phyloP scores from a whole-genome alignment of 2,113 vertebrate species.

The Andinoacara biseriatus region DNA sequence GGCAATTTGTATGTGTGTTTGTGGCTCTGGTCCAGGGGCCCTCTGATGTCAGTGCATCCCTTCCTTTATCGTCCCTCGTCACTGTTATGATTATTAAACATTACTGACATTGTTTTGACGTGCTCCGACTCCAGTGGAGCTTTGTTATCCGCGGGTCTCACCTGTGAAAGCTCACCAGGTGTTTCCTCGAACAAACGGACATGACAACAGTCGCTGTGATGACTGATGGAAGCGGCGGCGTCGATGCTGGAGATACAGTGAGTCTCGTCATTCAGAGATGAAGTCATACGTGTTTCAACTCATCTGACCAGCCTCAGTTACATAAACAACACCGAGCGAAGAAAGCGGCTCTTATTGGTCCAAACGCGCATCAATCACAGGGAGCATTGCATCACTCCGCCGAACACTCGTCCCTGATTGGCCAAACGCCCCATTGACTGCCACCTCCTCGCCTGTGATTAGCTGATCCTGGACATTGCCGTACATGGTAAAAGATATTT shows the following conservation, averaged over 20 bases:
- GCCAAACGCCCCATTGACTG: rapidly evolving
- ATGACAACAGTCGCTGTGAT: neutral
- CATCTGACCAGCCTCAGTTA: slow-evolving; percentile 55
- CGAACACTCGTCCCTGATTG: slow-evolving; percentile 58
- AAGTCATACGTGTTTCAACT: slow-evolving; percentile 61
- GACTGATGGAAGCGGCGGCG: neutral
- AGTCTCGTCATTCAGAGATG: slow-evolving; percentile 6
- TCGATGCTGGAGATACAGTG: neutral
- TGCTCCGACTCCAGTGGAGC: neutral
- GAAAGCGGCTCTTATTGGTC: slow-evolving; percentile 49
- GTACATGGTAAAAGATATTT: slow-evolving; percentile 82
- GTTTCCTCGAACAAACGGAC: neutral
- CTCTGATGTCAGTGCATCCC: neutral
- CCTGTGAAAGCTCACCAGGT: neutral
- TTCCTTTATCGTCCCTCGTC: neutral
- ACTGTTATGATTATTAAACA: neutral
- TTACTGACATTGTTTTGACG: neutral
- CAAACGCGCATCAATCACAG: slow-evolving; percentile 18
- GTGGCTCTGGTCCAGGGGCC: neutral
- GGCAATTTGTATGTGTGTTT: too few species aligned
- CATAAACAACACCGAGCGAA: slow-evolving; percentile 58
- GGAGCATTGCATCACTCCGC: slow-evolving; percentile 68
- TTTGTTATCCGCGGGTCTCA: neutral
- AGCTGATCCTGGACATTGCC: slow-evolving; percentile 70
- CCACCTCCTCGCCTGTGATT: slow-evolving; percentile 56